phyloP scores from a whole-genome alignment of 2,797 vertebrate species.

The Falco novaeseelandiae region DNA sequence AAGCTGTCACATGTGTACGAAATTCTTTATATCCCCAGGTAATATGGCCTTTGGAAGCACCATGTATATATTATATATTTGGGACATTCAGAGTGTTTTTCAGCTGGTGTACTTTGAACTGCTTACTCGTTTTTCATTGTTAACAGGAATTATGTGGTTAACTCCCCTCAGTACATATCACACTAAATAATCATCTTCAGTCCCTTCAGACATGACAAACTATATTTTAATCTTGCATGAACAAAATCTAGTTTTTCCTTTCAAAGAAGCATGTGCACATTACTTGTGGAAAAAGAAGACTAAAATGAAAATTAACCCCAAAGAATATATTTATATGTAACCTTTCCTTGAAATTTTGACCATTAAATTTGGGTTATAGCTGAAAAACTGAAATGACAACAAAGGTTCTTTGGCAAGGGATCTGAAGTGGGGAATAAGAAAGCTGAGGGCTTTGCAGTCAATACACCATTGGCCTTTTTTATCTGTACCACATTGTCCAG shows the following conservation, averaged over 20 bases:
- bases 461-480: neutral
- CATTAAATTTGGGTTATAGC: constrained; percentile 20
- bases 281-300: neutral
- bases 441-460: constrained; percentile 23
- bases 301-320: neutral
- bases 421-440: constrained; percentile 52
- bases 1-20: neutral
- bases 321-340: neutral
- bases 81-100: neutral
- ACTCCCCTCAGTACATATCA: neutral
- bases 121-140: neutral
- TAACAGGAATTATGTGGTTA: neutral
- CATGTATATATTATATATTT: neutral
- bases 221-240: neutral
- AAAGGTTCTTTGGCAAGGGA: constrained; percentile 44
- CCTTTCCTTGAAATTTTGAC: neutral
- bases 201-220: neutral
- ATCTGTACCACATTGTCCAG: constrained; percentile 53
- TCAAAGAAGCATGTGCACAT: neutral
- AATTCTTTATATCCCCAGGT: neutral
- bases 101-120: neutral
- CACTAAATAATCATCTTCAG: constrained; percentile 4
- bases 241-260: neutral
- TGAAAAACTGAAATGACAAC: constrained; percentile 61
- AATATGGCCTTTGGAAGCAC: neutral